Evolutionary conservation across 2,797 vertebrate species (phyloP).

Genomic region (Dipus sagitta): DNA sequence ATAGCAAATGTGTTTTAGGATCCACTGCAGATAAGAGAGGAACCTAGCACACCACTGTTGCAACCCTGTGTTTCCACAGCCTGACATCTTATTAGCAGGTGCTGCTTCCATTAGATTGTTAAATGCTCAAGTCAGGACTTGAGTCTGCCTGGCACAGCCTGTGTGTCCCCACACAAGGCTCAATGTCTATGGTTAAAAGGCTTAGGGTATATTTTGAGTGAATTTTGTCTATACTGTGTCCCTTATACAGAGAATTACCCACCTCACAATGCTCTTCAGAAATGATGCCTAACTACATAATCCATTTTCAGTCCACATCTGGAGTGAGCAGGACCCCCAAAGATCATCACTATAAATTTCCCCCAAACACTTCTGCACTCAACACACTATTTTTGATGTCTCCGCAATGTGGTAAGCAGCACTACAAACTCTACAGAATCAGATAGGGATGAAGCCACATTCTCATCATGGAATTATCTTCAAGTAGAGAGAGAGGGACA

Average conservation of each 20-base stretch:
- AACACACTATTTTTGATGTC: background rate
- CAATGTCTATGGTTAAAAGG: background rate
- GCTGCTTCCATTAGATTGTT: background rate
- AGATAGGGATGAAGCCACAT: background rate
- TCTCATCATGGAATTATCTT: background rate
- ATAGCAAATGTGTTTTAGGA: background rate
- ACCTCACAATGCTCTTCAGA: background rate
- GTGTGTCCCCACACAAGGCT: background rate
- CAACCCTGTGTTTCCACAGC: background rate
- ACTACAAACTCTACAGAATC: background rate
- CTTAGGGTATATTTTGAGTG: background rate
- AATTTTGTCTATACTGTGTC: background rate
- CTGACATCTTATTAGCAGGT: background rate
- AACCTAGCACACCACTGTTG: background rate
- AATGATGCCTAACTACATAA: background rate
- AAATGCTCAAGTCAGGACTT: background rate
- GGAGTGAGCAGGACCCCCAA: background rate
- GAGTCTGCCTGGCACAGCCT: background rate
- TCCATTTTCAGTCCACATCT: background rate
- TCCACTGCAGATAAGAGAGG: background rate
- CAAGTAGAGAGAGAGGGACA: background rate
- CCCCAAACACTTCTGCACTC: background rate
- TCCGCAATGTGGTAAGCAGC: background rate
- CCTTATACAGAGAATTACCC: background rate
- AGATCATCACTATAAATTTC: background rate